These are phyloP conservation scores for Mythimna lalbum DNA, from an alignment of 2,888 invertebrate species.

Conservation along the genomic window DNA sequence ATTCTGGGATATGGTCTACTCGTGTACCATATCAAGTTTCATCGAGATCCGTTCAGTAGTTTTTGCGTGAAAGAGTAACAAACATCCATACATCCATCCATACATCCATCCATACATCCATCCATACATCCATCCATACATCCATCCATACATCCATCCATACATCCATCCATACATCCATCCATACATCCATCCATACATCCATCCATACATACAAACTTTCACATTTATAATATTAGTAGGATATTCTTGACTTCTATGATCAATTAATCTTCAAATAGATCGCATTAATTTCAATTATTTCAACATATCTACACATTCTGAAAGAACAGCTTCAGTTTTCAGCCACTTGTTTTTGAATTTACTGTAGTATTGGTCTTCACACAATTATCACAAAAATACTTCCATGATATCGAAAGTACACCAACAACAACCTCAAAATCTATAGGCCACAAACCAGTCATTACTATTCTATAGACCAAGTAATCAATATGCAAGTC, in stretches of 20 bases:
- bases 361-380: not conserved
- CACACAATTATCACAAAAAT: not conserved
- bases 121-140: no score
- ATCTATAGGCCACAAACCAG: constrained; percentile 15
- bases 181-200: no score
- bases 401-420: not conserved
- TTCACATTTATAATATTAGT: no score
- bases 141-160: no score
- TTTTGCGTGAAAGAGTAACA: no score
- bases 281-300: not conserved
- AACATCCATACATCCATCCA: no score
- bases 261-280: not conserved
- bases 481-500: constrained; percentile 51
- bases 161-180: no score
- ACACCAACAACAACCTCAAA: constrained; percentile 27
- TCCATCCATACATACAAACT: no score
- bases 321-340: not conserved
- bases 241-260: not conserved
- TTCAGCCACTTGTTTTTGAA: not conserved
- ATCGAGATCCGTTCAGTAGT: no score
- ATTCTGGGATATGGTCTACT: no score
- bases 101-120: no score
- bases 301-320: not conserved
- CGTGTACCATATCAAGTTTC: no score
- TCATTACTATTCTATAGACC: constrained; percentile 43